Evolutionary conservation across 2,888 invertebrate species (phyloP).

Genomic region (Macrophya alboannulata): DNA sequence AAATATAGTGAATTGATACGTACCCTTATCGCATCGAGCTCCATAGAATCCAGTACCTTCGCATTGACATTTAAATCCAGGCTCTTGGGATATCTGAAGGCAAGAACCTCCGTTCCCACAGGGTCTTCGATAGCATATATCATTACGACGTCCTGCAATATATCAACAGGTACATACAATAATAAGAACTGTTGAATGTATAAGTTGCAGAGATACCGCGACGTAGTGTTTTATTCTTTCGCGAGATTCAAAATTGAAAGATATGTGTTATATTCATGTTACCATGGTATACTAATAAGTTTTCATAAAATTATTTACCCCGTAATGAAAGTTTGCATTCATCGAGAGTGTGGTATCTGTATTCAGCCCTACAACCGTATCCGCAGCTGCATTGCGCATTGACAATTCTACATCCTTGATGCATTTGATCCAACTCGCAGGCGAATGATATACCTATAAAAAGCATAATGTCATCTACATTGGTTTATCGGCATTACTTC

Average conservation of each 20-base stretch:
- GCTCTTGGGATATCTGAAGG: conserved; percentile 85
- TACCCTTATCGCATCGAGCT: conserved; percentile 86
- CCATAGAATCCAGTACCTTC: conserved; percentile 90
- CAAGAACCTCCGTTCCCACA: conserved; percentile 86
- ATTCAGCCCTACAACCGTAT: conserved; percentile 86
- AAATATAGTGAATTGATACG: conserved; percentile 63
- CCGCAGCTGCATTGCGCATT: conserved; percentile 85
- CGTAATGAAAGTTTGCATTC: conserved; percentile 85
- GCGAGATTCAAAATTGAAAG: too few species aligned
- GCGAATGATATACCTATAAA: conserved; percentile 60
- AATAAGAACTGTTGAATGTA: conserved; percentile 15
- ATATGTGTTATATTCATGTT: conserved; percentile 3
- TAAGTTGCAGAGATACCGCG: too few species aligned
- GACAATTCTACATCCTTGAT: conserved; percentile 85
- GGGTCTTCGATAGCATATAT: conserved; percentile 85
- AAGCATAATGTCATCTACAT: neutral
- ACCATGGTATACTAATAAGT: conserved; percentile 49
- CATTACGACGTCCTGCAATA: conserved; percentile 80
- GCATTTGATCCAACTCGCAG: conserved; percentile 83
- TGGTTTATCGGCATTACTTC: neutral
- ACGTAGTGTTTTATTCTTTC: too few species aligned
- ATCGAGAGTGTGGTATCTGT: conserved; percentile 83
- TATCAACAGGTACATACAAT: neutral
- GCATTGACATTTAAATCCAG: conserved; percentile 87
- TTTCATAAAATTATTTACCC: conserved; percentile 80